A percentile compares a stretch with the other conserved stretches of the same genome.
These are phyloP conservation scores for Noctua fimbriata DNA, from an alignment of 2,888 invertebrate genomes.

Conservation along the genomic window DNA sequence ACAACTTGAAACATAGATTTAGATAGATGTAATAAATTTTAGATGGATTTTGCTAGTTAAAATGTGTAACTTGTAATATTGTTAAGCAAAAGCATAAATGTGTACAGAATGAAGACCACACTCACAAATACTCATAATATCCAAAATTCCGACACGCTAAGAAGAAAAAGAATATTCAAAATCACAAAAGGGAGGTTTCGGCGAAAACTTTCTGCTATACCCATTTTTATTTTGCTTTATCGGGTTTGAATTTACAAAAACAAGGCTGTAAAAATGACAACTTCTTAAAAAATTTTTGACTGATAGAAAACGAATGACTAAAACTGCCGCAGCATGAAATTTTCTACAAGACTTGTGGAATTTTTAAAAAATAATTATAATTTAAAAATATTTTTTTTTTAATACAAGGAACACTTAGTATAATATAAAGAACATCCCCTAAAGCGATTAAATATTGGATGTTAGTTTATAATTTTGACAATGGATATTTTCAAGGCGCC, in stretches of 20 bases:
- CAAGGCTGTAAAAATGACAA: neutral
- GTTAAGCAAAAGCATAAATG: slow-evolving; percentile 23
- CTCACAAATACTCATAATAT: slow-evolving; percentile 1
- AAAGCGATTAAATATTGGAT: neutral
- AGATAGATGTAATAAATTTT: slow-evolving; percentile 26
- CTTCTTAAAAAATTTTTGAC: neutral
- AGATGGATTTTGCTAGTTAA: slow-evolving; percentile 34
- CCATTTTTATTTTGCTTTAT: neutral
- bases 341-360: neutral
- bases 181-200: neutral
- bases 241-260: neutral
- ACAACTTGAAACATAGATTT: slow-evolving; percentile 24
- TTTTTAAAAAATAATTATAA: too few species aligned
- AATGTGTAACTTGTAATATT: slow-evolving; percentile 15
- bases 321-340: neutral
- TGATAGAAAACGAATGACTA: neutral
- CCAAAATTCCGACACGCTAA: neutral
- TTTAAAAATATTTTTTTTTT: too few species aligned
- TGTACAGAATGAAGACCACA: slow-evolving; percentile 17
- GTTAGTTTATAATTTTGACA: neutral
- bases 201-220: neutral
- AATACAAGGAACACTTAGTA: too few species aligned
- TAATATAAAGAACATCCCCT: too few species aligned
- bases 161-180: neutral
- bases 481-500: neutral